phyloP scores from a whole-genome alignment of 2,113 vertebrate species.

The Puma concolor region DNA sequence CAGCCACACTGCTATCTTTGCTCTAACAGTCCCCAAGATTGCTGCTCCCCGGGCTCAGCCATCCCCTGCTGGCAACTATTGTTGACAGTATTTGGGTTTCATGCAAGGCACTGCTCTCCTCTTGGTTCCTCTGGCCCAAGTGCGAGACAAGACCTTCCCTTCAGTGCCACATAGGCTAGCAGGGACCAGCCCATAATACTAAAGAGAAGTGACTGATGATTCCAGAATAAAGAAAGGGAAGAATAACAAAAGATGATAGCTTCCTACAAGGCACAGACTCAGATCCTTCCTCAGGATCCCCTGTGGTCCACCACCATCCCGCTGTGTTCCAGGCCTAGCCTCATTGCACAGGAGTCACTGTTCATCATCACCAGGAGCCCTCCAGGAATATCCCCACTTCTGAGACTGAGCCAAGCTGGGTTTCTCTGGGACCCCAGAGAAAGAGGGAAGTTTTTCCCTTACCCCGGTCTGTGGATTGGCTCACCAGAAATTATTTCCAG shows the following conservation, averaged over 20 bases:
- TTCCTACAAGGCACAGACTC: background rate
- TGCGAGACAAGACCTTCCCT: background rate
- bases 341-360: background rate
- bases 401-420: background rate
- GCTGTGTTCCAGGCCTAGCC: background rate
- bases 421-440: background rate
- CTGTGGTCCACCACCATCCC: background rate
- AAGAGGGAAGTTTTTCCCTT: background rate
- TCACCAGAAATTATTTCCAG: background rate
- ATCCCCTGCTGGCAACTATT: background rate
- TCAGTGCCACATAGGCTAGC: background rate
- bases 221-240: background rate
- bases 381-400: background rate
- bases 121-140: background rate
- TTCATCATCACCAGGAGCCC: background rate
- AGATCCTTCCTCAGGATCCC: background rate
- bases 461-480: background rate
- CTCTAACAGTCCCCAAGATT: no score
- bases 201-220: background rate
- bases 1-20: background rate
- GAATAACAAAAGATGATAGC: background rate
- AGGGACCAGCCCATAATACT: background rate
- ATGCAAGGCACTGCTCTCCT: background rate
- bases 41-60: accelerated
- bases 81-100: background rate